phyloP scores from a whole-genome alignment of 2,113 vertebrate species.

The Petrocephalus microphthalmus region DNA sequence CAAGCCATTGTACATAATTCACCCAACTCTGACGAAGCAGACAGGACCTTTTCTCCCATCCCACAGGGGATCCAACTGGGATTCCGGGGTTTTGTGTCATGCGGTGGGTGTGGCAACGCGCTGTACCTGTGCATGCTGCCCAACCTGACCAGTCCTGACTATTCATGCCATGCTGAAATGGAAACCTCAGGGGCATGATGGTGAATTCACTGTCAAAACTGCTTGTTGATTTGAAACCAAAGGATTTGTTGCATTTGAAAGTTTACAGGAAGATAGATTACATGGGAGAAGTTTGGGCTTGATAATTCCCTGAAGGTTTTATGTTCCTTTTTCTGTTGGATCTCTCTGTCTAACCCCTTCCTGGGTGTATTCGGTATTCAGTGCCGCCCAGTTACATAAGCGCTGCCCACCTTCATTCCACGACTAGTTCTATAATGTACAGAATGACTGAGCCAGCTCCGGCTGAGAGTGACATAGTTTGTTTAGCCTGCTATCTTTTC shows the following conservation, averaged over 20 bases:
- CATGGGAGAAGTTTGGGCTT: neutral
- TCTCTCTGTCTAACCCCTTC: neutral
- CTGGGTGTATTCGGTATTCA: neutral
- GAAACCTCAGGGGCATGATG: neutral
- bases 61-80: too few species aligned
- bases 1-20: too few species aligned
- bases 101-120: too few species aligned
- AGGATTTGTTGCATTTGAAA: neutral
- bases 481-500: slow-evolving; percentile 11
- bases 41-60: too few species aligned
- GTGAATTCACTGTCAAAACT: neutral
- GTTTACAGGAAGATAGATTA: neutral
- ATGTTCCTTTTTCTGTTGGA: neutral
- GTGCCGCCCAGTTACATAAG: neutral
- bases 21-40: too few species aligned
- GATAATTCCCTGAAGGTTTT: neutral
- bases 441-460: slow-evolving; percentile 5
- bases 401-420: neutral
- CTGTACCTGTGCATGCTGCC: too few species aligned
- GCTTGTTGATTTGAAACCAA: neutral
- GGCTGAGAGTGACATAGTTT: slow-evolving; percentile 8
- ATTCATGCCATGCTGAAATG: neutral
- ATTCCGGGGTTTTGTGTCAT: too few species aligned
- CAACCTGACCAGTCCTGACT: too few species aligned
- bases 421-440: neutral